Evolutionary conservation across 2,888 invertebrate genomes (phyloP), one percentile per base, ranked within the genome.

Genomic region (Drosophila borborema): DNA sequence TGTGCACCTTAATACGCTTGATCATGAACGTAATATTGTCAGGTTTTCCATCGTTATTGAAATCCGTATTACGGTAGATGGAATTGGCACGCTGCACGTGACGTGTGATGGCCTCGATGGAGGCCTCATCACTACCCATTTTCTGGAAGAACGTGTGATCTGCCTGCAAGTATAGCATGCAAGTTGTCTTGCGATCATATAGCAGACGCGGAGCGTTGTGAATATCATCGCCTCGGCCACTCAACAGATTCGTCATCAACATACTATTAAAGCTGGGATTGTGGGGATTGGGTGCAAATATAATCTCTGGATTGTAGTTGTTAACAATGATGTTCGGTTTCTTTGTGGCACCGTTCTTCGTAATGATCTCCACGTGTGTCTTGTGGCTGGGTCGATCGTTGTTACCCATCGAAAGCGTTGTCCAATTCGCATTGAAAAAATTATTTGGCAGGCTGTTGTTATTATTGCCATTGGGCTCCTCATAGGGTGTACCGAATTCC

Each of bases 1-100:
- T 97, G 94, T 98, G 98, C 20, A 98, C 97, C 94, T 98, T 98
- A 90, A 98, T 97, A 89, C 98, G 95, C 94, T 98, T 98, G 90
- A 98, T 98, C 97, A 98, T 98, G 92, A 98, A 98, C 73, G 97
- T 97, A 82, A 98, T 98, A 93, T 97, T 97, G 93, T 98, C 98
- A 40, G 97, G 95, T 91, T 96, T 96, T 41, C 97, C 98, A 92
- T 98, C 98, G 92, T 96, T 97, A 94, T 98, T 98, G 93, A 98
- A 98, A 94, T 98, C 98, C 89, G 97, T 97, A 86, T 96, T 96
- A 93, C 96, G 96, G 92, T 97, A 97, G 89, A 97, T 97, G 31
- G 96, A 95, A 93, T 98, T 98, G 80, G 98, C 98, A 91, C 98
- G 95, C 92, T 98, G 98, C 40, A 98, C 98, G 92, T 98, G 98